Conservation (phyloP, 1,140 invertebrate genomes). For the Diabrotica virgifera region DNA sequence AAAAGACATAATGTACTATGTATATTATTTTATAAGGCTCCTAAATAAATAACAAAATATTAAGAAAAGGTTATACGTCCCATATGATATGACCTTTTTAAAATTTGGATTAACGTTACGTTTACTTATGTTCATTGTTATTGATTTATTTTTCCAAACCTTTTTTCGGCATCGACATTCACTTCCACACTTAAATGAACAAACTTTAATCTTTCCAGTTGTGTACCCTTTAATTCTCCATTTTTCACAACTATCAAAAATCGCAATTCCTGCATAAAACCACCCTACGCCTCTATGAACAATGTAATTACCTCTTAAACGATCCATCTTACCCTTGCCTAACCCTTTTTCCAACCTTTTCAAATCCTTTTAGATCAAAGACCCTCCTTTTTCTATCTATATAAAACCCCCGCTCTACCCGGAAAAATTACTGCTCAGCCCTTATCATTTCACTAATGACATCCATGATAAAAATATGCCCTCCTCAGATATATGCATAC, state of each 20-base stretch:
- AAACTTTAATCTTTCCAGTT: not conserved
- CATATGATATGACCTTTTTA: no score
- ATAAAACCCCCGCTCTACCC: not conserved
- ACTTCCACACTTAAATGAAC: not conserved
- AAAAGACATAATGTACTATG: no score
- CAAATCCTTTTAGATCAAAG: not conserved
- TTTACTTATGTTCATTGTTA: not conserved
- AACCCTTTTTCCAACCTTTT: not conserved
- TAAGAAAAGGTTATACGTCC: no score
- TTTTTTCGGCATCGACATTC: not conserved
- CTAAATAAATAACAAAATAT: no score
- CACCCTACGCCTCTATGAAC: not conserved
- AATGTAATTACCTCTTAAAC: slow-evolving; percentile 1
- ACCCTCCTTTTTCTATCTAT: not conserved
- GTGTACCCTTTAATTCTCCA: no score
- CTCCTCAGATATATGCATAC: not conserved
- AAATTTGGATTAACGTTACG: no score
- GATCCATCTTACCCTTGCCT: not conserved
- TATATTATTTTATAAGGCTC: no score
- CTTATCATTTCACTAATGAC: not conserved
- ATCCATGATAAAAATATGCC: not conserved
- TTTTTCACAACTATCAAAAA: not conserved
- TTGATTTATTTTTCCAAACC: not conserved
- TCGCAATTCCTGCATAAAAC: not conserved
- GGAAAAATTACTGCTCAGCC: not conserved